Evolutionary conservation across 2,797 vertebrate genomes (phyloP), one percentile per base, ranked within the genome.

Genomic region (Falco concolor): DNA sequence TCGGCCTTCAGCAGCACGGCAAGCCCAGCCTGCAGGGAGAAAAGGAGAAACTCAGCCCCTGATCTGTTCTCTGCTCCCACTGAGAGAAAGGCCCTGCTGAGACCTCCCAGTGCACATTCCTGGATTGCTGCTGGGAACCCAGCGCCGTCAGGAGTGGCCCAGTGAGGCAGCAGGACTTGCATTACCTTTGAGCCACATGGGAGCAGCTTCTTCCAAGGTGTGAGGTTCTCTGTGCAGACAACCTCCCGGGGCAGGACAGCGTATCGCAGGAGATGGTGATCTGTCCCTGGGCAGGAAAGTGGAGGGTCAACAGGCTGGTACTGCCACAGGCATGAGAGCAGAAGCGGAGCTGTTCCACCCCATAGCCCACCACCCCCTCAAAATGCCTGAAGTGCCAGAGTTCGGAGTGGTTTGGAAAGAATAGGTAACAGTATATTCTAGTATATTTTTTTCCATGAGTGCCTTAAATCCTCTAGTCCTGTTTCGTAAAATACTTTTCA

Each of bases 161-260:
- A 44, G 0, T 0, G 1, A 47, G 13, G 64, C 70, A 54, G 44
- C 25, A 83, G 34, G 50, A 53, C 27, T 78, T 19, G 28, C 53
- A 20, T 77, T 89, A 99, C 99, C 99, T 99, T 99, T 40, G 99
- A 99, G 53, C 99, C 99, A 96, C 99, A 99, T 2, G 99, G 99
- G 74, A 99, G 97, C 82, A 99, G 98, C 88, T 99, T 99, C 97
- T 99, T 99, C 99, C 99, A 99, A 0, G 99, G 99, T 0, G 99
- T 99, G 97, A 99, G 98, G 97, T 99, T 99, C 97, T 99, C 99
- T 1, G 99, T 99, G 98, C 99, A 99, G 70, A 99, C 99, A 0
- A 99, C 99, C 97, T 99, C 99, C 70, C 99, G 98, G 1, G 99
- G 99, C 84, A 99, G 98, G 72, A 98, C 98, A 2, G 99, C 99